Conservation (phyloP, 2,113 vertebrate genomes). For the Nettapus auritus region DNA sequence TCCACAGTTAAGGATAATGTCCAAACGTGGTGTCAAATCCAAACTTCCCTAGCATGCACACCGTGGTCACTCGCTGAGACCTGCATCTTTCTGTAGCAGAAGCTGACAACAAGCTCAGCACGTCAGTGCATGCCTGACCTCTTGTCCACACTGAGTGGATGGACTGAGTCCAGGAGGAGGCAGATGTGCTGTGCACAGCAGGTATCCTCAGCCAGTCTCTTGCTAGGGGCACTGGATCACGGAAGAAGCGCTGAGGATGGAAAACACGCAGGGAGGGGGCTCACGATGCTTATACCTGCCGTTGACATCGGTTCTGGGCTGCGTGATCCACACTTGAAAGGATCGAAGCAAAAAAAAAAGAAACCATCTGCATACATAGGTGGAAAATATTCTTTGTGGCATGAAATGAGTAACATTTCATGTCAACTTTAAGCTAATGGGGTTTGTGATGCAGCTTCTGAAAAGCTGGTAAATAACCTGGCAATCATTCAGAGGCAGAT, state of each 20-base stretch:
- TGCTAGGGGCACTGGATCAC: not conserved
- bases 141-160: accelerated
- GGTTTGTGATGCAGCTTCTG: not conserved
- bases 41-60: not conserved
- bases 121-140: not conserved
- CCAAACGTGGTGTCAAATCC: not conserved
- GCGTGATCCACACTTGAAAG: not conserved
- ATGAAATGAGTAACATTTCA: not conserved
- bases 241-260: not conserved
- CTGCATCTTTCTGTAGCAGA: not conserved
- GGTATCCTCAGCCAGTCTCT: not conserved
- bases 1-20: not conserved
- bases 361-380: not conserved
- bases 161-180: not conserved
- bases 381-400: not conserved
- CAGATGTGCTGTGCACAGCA: not conserved
- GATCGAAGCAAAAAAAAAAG: not conserved
- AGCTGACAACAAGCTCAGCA: not conserved
- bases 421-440: not conserved
- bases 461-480: not conserved
- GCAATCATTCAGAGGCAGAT: not conserved
- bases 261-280: not conserved
- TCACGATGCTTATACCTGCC: not conserved
- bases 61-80: not conserved
- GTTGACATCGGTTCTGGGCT: not conserved